phyloP scores from a whole-genome alignment of 2,797 vertebrate species.

The Anguilla pacifica region DNA sequence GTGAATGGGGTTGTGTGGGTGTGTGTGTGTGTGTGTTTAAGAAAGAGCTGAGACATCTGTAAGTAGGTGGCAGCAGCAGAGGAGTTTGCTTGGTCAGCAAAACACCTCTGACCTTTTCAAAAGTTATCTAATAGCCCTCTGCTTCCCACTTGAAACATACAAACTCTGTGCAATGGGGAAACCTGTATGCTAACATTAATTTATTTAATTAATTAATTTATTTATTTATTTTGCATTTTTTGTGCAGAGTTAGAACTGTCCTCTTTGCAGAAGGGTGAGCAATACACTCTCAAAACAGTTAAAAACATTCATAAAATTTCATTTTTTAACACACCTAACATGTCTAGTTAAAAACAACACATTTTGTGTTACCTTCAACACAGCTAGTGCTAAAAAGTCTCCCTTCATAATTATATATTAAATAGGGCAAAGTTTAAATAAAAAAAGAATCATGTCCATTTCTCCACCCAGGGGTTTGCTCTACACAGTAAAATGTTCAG shows the following conservation, averaged over 20 bases:
- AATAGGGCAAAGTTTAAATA: not conserved
- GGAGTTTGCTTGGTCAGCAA: not conserved
- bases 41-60: not conserved
- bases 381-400: no score
- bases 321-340: no score
- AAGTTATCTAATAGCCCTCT: not conserved
- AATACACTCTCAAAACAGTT: not conserved
- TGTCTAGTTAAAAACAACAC: no score
- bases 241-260: not conserved
- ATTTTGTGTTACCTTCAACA: no score
- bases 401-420: not conserved
- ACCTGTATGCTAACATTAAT: not conserved
- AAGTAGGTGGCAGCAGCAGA: not conserved
- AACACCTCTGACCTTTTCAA: not conserved
- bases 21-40: not conserved
- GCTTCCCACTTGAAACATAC: not conserved
- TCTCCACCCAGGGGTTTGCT: not conserved
- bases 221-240: not conserved
- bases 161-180: not conserved
- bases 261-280: not conserved
- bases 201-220: no score
- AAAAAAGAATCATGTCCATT: not conserved
- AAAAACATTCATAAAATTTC: no score
- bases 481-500: not conserved
- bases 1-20: not conserved